Conservation (phyloP, 2,113 vertebrate species). For the Porphyrio hochstetteri region DNA sequence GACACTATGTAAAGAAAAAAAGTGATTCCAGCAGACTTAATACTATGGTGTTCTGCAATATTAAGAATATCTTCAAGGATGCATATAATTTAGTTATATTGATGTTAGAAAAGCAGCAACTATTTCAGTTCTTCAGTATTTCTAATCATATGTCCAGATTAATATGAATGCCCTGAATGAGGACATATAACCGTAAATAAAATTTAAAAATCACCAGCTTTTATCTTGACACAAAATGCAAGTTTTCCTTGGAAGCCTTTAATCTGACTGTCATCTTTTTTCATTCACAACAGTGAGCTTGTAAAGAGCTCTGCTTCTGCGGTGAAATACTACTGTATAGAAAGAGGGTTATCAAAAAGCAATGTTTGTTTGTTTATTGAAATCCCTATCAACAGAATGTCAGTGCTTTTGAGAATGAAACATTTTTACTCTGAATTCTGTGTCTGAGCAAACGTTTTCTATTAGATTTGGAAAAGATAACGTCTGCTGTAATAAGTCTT, state of each 20-base stretch:
- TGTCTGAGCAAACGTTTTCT: constrained; percentile 40
- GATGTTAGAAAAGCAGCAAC: neutral
- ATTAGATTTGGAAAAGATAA: constrained; percentile 45
- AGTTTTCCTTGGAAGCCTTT: constrained; percentile 38
- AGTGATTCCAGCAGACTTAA: neutral
- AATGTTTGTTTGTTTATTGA: constrained; percentile 54
- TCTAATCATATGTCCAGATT: neutral
- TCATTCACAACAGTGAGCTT: constrained; percentile 26
- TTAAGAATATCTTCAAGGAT: neutral
- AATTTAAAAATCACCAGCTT: neutral
- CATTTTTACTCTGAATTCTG: constrained; percentile 28
- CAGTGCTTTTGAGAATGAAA: constrained; percentile 47
- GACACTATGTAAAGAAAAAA: neutral
- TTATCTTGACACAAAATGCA: constrained; percentile 42
- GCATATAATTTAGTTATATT: neutral
- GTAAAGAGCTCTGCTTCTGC: constrained; percentile 36
- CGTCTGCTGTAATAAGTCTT: constrained; percentile 18
- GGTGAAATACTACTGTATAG: neutral
- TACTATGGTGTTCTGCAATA: neutral
- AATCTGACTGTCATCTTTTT: constrained; percentile 32
- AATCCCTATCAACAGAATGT: constrained; percentile 31
- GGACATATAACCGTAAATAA: constrained; percentile 11
- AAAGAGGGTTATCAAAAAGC: constrained; percentile 45
- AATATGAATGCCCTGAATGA: neutral
- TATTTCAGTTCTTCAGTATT: neutral